Evolutionary conservation across 2,888 invertebrate genomes (phyloP), one percentile per base, ranked within the genome.

Genomic region (Volucella inflata): DNA sequence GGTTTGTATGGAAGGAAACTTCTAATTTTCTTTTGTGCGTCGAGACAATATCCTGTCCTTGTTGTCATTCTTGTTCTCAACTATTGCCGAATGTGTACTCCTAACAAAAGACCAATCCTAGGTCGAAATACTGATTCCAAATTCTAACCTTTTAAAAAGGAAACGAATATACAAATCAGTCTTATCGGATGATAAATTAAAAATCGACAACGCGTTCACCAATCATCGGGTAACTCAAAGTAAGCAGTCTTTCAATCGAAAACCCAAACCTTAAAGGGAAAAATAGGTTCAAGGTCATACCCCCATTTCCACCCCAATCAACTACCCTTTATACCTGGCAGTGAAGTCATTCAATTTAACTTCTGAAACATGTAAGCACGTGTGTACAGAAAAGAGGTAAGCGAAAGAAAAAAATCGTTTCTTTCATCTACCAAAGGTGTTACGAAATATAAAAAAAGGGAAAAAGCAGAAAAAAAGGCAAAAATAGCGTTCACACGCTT

Each of bases 301-400:
- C 46, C 40, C 64, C 71, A 40, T n/a, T 40, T 11, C 14, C 50
- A 36, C 36, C 40, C 17, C 30, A 30, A 30, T 30, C 30, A 30
- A 42, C 30, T 53, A 55, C 17, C 68, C 67, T 78, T 50, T 59
- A 70, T 82, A 55, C 50, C 72, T 51, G 57, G 2, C 62, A 57
- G 46, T 57, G 59, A 55, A 50, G 30, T 68, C 78, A 64, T 78
- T 64, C 74, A 74, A 68, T 62, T 44, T 50, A n/a, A n/a, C n/a
- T n/a, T n/a, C n/a, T n/a, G n/a, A n/a, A n/a, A n/a, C n/a, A 44
- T 72, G 38, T 68, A 72, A 67, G 44, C 67, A 72, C 48, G 16
- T 82, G 53, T 51, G 59, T 48, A 60, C 6, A 30, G 30, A 30
- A 30, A 30, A 3, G 4, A 30, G 30, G 30, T 4, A 30, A 30